phyloP scores from a whole-genome alignment of 2,113 vertebrate genomes.

The Pachycephala philippinensis region DNA sequence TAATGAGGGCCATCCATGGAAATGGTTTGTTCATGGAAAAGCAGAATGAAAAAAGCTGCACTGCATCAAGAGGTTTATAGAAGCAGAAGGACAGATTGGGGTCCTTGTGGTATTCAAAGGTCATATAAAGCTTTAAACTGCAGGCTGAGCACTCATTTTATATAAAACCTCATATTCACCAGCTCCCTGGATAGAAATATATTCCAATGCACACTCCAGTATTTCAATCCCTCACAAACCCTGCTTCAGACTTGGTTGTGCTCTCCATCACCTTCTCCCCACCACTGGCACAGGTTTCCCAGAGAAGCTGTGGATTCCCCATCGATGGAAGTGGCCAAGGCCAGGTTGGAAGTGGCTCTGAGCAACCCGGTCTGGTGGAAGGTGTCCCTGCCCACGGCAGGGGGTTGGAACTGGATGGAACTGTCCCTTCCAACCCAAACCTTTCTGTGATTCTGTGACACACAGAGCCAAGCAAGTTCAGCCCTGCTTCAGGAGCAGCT shows the following conservation, averaged over 20 bases:
- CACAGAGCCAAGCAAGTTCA: neutral
- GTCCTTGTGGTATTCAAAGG: neutral
- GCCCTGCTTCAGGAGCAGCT: neutral
- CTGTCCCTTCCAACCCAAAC: neutral
- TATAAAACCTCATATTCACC: neutral
- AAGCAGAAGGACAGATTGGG: neutral
- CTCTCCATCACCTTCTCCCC: neutral
- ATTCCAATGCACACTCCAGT: neutral
- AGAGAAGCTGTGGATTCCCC: no score
- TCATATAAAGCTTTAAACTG: neutral
- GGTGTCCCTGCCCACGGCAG: neutral
- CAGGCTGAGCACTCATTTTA: neutral
- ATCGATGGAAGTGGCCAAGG: neutral
- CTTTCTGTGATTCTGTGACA: accelerated
- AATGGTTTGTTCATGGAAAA: neutral
- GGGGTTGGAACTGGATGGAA: neutral
- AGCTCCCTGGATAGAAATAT: neutral
- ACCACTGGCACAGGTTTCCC: neutral
- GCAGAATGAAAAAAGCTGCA: neutral
- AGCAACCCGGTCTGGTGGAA: accelerated
- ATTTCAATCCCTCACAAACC: neutral
- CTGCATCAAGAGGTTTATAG: neutral
- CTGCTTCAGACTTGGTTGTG: neutral
- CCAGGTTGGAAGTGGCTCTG: accelerated
- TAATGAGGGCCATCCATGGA: neutral